phyloP scores from a whole-genome alignment of 2,113 vertebrate genomes.

The Dissostichus mawsoni region DNA sequence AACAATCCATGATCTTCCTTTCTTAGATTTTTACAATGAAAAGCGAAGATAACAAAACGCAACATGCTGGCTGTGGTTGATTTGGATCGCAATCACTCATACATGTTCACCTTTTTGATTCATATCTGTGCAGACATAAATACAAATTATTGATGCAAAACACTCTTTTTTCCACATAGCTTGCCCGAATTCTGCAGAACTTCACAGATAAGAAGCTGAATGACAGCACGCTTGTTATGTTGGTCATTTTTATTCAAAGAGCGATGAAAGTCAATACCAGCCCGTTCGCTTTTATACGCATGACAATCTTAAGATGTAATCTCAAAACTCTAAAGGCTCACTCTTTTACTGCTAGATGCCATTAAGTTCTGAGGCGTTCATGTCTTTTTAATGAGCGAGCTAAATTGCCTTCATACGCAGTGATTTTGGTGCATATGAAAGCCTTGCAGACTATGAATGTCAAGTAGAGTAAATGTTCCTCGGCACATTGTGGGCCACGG shows the following conservation, averaged over 20 bases:
- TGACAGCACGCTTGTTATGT: background rate
- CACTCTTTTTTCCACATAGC: background rate
- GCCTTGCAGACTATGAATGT: slow-evolving; percentile 74
- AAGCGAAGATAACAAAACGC: slow-evolving; percentile 5
- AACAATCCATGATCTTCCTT: slow-evolving; percentile 1
- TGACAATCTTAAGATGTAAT: slow-evolving; percentile 74
- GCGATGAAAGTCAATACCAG: slow-evolving; percentile 48
- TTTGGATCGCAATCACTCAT: slow-evolving; percentile 35
- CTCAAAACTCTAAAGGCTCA: slow-evolving; percentile 69
- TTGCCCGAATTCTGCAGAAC: slow-evolving; percentile 4
- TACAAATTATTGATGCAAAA: background rate
- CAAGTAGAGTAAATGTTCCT: slow-evolving; percentile 77
- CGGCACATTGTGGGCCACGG: slow-evolving; percentile 55
- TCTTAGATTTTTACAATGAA: slow-evolving; percentile 28
- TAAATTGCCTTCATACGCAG: slow-evolving; percentile 80
- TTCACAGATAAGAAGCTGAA: slow-evolving; percentile 11
- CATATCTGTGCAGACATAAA: background rate
- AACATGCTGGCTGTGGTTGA: slow-evolving; percentile 30
- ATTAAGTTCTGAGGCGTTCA: slow-evolving; percentile 80
- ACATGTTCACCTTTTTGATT: background rate
- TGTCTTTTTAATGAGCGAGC: slow-evolving; percentile 84
- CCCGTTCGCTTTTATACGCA: slow-evolving; percentile 40
- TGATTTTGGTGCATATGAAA: slow-evolving; percentile 81
- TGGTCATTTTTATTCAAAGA: slow-evolving; percentile 31
- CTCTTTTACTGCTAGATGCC: slow-evolving; percentile 71